Base-by-base conservation (phyloP, 1,140 invertebrate genomes). In the Temnothorax curvispinosus region DNA sequence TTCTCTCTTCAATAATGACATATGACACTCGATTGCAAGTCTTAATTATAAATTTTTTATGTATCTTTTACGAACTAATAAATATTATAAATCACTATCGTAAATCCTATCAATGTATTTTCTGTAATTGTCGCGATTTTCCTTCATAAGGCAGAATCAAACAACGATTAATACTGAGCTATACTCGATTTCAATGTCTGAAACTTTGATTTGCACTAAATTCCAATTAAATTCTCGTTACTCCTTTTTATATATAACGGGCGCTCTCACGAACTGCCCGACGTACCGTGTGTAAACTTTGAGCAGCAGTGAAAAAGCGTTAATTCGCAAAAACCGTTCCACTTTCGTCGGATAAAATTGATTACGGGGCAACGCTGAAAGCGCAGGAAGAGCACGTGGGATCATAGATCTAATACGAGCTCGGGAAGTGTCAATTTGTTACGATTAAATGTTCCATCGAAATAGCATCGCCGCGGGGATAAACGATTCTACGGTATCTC, bases 381-480 rank as follows among this genome's bases (percentile, higher is more conserved):
- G 47, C 44, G 6, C 13, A 5, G 41, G 9, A 27, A n/a, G 13
- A 15, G 7, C 32, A 6, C 52, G 18, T 18, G 11, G 8, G 47
- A 44, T 21, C 80, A 5, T 72, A 62, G 69, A 84, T 84, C 52
- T 75, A 60, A 84, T 38, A 13, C 69, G 69, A 35, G 56, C 15
- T 27, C 18, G 54, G 21, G 7, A 60, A 75, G 52, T 75, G 80
- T 84, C 80, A 75, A 84, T 84, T 75, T 74, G 80, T 84, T 60
- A 84, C 80, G 54, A 84, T 84, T 75, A 84, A 84, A 60, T 50
- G 69, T 60, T 60, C 69, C 80, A 41, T 74, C 80, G 69, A 62
- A 84, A 47, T 75, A 44, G 69, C 69, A 84, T 54, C 54, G 44
- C 38, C 18, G 41, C 9, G 38, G 41, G 52, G 27, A 52, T 80